phyloP scores from a whole-genome alignment of 2,113 vertebrate species.

The Peromyscus polionotus region DNA sequence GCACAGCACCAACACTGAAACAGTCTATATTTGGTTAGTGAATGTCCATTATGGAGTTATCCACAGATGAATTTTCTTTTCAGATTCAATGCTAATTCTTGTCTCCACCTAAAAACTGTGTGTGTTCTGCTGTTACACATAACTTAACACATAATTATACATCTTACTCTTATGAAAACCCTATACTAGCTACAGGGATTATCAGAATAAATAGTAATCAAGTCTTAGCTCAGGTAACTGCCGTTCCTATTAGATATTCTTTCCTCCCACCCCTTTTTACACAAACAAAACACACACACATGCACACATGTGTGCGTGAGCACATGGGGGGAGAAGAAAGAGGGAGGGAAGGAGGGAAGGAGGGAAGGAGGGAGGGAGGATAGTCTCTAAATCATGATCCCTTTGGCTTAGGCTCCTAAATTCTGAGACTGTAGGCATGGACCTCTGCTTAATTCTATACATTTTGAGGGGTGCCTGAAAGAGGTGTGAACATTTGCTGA shows the following conservation, averaged over 20 bases:
- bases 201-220: not conserved
- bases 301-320: rapidly evolving
- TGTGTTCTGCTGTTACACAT: constrained; percentile 26
- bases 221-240: not conserved
- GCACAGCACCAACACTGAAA: not conserved
- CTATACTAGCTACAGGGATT: not conserved
- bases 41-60: not conserved
- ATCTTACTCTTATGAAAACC: not conserved
- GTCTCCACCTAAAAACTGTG: not conserved
- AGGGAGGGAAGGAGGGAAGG: not conserved
- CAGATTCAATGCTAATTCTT: constrained; percentile 38
- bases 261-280: not conserved
- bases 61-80: not conserved
- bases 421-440: not conserved
- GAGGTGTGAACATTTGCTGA: not conserved
- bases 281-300: too few species aligned
- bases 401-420: not conserved
- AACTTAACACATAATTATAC: not conserved
- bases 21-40: not conserved
- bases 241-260: not conserved
- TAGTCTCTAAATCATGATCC: not conserved
- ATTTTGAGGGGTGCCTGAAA: not conserved
- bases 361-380: not conserved
- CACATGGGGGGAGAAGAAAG: not conserved
- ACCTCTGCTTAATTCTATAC: not conserved